Evolutionary conservation across 2,797 vertebrate species (phyloP).

Genomic region (Acipenser oxyrinchus): DNA sequence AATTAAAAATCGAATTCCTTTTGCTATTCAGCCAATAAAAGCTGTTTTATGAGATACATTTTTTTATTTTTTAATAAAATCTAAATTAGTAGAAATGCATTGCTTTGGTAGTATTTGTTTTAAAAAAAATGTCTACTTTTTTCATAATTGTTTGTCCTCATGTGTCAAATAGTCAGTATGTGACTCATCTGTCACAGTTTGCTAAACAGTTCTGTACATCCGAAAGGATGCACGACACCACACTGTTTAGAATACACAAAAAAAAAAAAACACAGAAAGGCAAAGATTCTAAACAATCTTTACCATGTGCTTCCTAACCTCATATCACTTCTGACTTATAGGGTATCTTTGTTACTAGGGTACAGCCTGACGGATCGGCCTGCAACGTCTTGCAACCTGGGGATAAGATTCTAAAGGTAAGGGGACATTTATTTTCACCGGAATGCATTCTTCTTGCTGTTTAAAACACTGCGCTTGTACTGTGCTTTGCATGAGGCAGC

Average conservation of each 20-base stretch:
- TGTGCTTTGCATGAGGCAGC: slow-evolving; percentile 34
- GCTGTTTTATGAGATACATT: too few relatives aligned
- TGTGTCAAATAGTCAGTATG: too few relatives aligned
- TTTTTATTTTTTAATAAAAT: too few relatives aligned
- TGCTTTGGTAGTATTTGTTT: too few relatives aligned
- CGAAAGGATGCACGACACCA: too few relatives aligned
- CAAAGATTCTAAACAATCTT: slow-evolving; percentile 77
- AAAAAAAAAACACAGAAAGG: slow-evolving; percentile 51
- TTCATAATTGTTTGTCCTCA: too few relatives aligned
- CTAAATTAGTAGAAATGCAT: too few relatives aligned
- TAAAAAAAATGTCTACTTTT: too few relatives aligned
- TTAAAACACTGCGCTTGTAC: slow-evolving; percentile 17
- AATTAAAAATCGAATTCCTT: too few relatives aligned
- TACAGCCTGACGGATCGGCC: slow-evolving; percentile 98
- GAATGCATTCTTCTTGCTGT: slow-evolving; percentile 22
- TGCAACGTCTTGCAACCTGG: slow-evolving; percentile 85
- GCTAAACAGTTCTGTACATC: too few relatives aligned
- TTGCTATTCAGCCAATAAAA: too few relatives aligned
- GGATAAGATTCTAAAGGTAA: slow-evolving; percentile 98
- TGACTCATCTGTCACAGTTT: too few relatives aligned
- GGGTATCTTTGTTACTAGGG: slow-evolving; percentile 99
- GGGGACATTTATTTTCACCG: slow-evolving; percentile 38
- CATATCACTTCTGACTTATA: slow-evolving; percentile 99
- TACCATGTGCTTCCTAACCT: slow-evolving; percentile 89
- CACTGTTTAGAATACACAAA: background rate